A percentile compares a stretch with the other conserved stretches of the same genome.
phyloP scores from a whole-genome alignment of 2,888 invertebrate species.

The Liopterus haemorrhoidalis region DNA sequence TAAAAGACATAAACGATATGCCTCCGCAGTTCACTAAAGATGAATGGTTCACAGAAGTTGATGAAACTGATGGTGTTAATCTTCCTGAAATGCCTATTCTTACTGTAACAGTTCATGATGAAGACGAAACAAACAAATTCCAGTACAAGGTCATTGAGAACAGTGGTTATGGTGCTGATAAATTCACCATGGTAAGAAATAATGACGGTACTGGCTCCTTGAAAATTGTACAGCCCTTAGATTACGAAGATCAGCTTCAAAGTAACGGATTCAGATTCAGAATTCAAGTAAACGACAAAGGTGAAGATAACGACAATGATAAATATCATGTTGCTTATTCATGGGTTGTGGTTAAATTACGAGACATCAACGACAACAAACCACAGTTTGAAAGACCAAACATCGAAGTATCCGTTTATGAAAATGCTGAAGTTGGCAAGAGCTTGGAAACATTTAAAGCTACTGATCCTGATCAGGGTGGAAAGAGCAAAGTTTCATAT shows the following conservation, averaged over 20 bases:
- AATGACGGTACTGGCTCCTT: slow-evolving; percentile 92
- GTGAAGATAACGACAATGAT: slow-evolving; percentile 92
- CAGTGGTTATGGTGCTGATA: slow-evolving; percentile 92
- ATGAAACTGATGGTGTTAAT: slow-evolving; percentile 88
- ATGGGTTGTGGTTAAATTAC: slow-evolving; percentile 87
- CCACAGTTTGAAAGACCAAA: slow-evolving; percentile 91
- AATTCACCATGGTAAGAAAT: slow-evolving; percentile 94
- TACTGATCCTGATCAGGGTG: slow-evolving; percentile 92
- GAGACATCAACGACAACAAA: slow-evolving; percentile 96
- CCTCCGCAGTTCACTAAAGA: slow-evolving; percentile 95
- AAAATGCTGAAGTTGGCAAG: slow-evolving; percentile 87
- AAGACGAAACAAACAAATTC: slow-evolving; percentile 94
- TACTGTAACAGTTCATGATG: slow-evolving; percentile 91
- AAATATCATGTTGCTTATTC: slow-evolving; percentile 96
- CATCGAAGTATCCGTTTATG: slow-evolving; percentile 85
- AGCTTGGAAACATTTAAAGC: slow-evolving; percentile 90
- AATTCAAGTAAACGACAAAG: slow-evolving; percentile 91
- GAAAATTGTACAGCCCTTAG: slow-evolving; percentile 91
- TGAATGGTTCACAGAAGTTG: slow-evolving; percentile 93
- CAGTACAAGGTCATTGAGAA: slow-evolving; percentile 92
- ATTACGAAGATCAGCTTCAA: slow-evolving; percentile 91
- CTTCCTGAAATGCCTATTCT: slow-evolving; percentile 90
- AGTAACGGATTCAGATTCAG: slow-evolving; percentile 92
- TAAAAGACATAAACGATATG: slow-evolving; percentile 98
- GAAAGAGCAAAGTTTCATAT: slow-evolving; percentile 85